Conservation (phyloP, 2,797 vertebrate genomes). For the Enteromius trimaculatus region DNA sequence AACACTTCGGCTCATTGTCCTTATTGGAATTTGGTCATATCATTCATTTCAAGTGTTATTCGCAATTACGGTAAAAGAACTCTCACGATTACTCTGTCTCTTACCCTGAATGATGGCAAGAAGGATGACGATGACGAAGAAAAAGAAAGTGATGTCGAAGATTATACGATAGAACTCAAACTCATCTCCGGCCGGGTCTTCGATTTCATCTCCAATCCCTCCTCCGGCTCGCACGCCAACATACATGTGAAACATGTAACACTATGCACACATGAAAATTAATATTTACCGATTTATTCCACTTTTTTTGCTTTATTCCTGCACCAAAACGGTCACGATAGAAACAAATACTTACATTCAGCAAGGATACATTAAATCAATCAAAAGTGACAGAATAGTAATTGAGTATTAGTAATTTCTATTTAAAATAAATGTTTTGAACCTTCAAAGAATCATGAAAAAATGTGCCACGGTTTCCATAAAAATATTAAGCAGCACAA, state of each 20-base stretch:
- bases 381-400: background rate
- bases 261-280: conserved; percentile 64
- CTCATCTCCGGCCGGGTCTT: conserved; percentile 79
- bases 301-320: background rate
- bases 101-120: conserved; percentile 83
- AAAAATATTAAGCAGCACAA: background rate
- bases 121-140: conserved; percentile 82
- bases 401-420: too few relatives aligned
- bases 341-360: background rate
- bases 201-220: conserved; percentile 80
- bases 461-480: background rate
- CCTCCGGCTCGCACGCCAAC: conserved; percentile 80
- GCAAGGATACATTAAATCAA: background rate
- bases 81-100: conserved; percentile 9
- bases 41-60: background rate
- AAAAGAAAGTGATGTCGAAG: conserved; percentile 83
- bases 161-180: conserved; percentile 78
- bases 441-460: background rate
- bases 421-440: background rate
- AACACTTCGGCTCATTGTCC: background rate
- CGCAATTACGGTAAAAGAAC: background rate
- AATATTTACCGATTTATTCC: background rate
- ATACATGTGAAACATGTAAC: conserved; percentile 84
- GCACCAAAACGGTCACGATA: background rate
- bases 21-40: background rate